A percentile compares a stretch with the other conserved stretches of the same genome.
Conservation (phyloP, 2,888 invertebrate species). For the Drosophila diplacantha region DNA sequence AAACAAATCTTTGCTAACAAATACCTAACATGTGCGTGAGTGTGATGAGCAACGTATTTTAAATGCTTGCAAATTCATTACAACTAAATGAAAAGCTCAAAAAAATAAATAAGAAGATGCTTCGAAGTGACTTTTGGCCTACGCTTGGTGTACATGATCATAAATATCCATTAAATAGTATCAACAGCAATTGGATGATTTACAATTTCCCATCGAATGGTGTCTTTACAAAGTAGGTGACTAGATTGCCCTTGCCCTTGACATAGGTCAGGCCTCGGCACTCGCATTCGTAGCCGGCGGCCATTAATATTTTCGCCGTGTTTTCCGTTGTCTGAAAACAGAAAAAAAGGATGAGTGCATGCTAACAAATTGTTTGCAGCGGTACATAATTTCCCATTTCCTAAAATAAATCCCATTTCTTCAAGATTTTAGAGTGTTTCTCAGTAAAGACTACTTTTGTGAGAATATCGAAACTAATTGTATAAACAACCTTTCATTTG, state of each 20-base stretch:
- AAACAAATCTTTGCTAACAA: slow-evolving; percentile 37
- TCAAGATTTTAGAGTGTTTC: too few species aligned
- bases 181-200: slow-evolving; percentile 50
- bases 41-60: slow-evolving; percentile 49
- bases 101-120: slow-evolving; percentile 67
- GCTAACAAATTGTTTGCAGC: neutral
- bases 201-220: slow-evolving; percentile 83
- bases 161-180: slow-evolving; percentile 41
- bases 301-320: slow-evolving; percentile 89
- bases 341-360: slow-evolving; percentile 11
- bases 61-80: slow-evolving; percentile 56
- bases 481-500: too few species aligned
- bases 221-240: slow-evolving; percentile 94
- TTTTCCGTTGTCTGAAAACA: slow-evolving; percentile 85
- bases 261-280: slow-evolving; percentile 95
- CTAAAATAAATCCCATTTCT: neutral
- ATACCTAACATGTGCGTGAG: slow-evolving; percentile 30
- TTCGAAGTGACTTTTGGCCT: slow-evolving; percentile 39
- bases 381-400: neutral
- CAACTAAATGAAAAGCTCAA: slow-evolving; percentile 47
- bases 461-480: too few species aligned
- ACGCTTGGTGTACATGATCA: slow-evolving; percentile 34
- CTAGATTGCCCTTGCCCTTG: slow-evolving; percentile 95
- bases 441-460: too few species aligned
- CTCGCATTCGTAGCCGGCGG: slow-evolving; percentile 91